Base-by-base conservation (phyloP, 1,140 invertebrate species). In the Philotrypesis tridentata region DNA sequence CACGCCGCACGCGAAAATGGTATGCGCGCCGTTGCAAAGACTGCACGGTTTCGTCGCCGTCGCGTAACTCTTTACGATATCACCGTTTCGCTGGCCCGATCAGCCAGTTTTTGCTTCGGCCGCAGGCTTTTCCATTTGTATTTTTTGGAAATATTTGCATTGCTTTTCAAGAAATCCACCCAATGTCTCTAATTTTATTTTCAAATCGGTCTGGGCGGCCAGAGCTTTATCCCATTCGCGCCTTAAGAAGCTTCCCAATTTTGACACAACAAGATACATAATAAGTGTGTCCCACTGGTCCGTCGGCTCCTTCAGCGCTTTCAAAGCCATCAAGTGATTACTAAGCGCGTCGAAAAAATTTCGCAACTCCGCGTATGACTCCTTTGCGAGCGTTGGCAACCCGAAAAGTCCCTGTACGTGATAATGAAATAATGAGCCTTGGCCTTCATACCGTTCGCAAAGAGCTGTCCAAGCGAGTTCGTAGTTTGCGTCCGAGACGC, bases 401-500 rank as follows among this genome's bases (percentile, higher is more conserved):
- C 73, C 68, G 65, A 88, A 7, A 83, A 88, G 65, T 1, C 63
- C 27, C 68, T 84, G 79, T 17, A 87, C 31, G n/a, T n/a, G n/a
- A n/a, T n/a, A n/a, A n/a, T n/a, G n/a, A n/a, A n/a, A n/a, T n/a
- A n/a, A n/a, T n/a, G n/a, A n/a, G n/a, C n/a, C n/a, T n/a, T n/a
- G n/a, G n/a, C n/a, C n/a, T n/a, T n/a, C n/a, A n/a, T n/a, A n/a
- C n/a, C n/a, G n/a, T n/a, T n/a, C n/a, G n/a, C n/a, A n/a, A n/a
- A n/a, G n/a, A n/a, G n/a, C n/a, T n/a, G n/a, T n/a, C n/a, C n/a
- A n/a, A n/a, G n/a, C n/a, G n/a, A n/a, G n/a, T n/a, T n/a, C n/a
- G n/a, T 89, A 88, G 74, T 89, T 89, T 21, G 23, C 65, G 21
- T 77, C 71, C 8, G 85, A 83, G 23, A 88, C 33, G 29, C 85